A percentile compares a stretch with the other conserved stretches of the same genome.
phyloP scores from a whole-genome alignment of 2,888 invertebrate genomes.

The Oxycera nigricornis region DNA sequence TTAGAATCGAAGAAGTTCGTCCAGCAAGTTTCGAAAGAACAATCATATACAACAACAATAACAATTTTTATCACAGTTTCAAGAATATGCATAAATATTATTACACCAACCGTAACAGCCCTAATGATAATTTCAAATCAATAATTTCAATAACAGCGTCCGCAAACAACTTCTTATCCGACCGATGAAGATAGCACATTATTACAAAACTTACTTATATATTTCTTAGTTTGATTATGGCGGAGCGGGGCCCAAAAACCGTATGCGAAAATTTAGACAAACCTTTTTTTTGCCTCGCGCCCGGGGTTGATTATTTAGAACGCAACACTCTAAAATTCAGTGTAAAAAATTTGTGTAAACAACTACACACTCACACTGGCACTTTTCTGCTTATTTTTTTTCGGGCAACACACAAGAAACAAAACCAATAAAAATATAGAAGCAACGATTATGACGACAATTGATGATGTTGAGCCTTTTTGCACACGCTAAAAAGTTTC shows the following conservation, averaged over 20 bases:
- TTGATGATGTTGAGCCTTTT: slow-evolving; percentile 28
- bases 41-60: slow-evolving; percentile 3
- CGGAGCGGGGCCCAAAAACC: slow-evolving; percentile 6
- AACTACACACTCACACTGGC: slow-evolving; percentile 25
- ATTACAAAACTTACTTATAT: not conserved
- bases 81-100: no score
- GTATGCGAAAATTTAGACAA: slow-evolving; percentile 12
- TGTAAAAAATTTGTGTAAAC: slow-evolving; percentile 26
- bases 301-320: slow-evolving; percentile 11
- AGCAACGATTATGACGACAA: slow-evolving; percentile 31
- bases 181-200: slow-evolving; percentile 23
- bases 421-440: not conserved
- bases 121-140: not conserved
- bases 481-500: not conserved
- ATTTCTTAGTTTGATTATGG: slow-evolving; percentile 18
- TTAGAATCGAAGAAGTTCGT: not conserved
- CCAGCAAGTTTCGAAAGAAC: not conserved
- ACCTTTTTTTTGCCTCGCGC: slow-evolving; percentile 21
- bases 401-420: slow-evolving; percentile 11
- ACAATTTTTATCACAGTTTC: slow-evolving; percentile 26
- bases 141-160: not conserved
- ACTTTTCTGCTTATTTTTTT: no score
- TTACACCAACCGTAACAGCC: slow-evolving; percentile 23
- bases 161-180: not conserved
- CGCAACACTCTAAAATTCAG: slow-evolving; percentile 7